Evolutionary conservation across 2,797 vertebrate species (phyloP).

Genomic region (Rhynchonycteris naso): DNA sequence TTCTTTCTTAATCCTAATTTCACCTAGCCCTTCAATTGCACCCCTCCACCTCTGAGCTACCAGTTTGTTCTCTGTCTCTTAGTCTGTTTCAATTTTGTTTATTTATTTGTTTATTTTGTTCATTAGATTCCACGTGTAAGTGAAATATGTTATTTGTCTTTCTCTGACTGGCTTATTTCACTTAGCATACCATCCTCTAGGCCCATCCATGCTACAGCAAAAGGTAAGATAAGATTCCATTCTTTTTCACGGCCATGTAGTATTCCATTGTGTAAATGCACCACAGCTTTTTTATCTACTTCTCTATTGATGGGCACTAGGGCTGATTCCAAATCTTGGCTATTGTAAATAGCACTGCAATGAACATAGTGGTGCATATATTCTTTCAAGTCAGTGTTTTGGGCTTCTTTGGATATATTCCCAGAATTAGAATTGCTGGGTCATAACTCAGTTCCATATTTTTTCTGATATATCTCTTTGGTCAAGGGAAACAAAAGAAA

Average conservation of each 20-base stretch:
- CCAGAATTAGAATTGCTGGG: neutral
- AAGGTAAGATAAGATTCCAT: neutral
- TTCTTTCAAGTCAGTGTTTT: neutral
- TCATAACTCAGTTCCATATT: neutral
- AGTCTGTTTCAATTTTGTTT: neutral
- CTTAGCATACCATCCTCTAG: neutral
- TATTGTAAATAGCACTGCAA: neutral
- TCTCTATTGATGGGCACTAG: neutral
- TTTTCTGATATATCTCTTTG: neutral
- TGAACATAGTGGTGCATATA: neutral
- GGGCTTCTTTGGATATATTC: neutral
- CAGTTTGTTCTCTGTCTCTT: neutral
- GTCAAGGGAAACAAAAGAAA: neutral
- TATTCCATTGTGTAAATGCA: neutral
- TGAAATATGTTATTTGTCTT: neutral
- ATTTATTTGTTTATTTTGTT: neutral
- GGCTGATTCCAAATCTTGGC: neutral
- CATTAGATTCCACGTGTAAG: neutral
- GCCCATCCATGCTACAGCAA: neutral
- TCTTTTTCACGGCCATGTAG: neutral
- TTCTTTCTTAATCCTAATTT: neutral
- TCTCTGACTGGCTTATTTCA: neutral
- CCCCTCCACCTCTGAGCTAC: neutral
- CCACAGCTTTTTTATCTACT: neutral
- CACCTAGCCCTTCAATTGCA: neutral